Percentiles rank a stretch among this genome's conserved stretches.
Evolutionary conservation across 2,797 vertebrate species (phyloP).

Genomic region (Sebastes aleutianus): DNA sequence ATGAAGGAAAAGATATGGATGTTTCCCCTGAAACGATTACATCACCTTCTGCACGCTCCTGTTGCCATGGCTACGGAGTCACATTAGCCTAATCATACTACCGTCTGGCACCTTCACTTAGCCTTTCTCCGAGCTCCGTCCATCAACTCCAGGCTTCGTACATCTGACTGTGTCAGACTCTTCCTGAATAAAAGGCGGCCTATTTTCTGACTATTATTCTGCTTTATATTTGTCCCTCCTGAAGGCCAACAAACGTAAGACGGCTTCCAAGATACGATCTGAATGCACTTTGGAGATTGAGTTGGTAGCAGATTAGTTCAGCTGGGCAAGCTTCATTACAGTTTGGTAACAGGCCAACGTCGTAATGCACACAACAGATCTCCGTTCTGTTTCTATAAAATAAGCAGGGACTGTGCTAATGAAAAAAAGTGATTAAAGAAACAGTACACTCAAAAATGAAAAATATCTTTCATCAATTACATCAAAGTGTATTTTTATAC

Average conservation of each 20-base stretch:
- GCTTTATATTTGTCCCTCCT: too few species aligned
- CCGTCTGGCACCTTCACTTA: constrained; percentile 56
- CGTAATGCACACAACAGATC: background rate
- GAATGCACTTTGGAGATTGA: background rate
- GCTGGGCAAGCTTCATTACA: background rate
- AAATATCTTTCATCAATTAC: background rate
- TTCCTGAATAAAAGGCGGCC: background rate
- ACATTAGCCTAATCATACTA: constrained; percentile 54
- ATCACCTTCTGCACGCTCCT: constrained; percentile 59
- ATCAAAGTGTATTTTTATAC: background rate
- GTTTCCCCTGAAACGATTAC: constrained; percentile 56
- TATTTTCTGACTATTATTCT: background rate
- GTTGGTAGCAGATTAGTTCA: background rate
- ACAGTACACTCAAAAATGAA: background rate
- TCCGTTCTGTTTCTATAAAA: background rate
- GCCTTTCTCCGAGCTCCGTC: constrained; percentile 12
- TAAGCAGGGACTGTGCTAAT: background rate
- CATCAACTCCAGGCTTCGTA: background rate
- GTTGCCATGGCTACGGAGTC: constrained; percentile 71
- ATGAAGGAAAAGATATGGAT: constrained; percentile 25
- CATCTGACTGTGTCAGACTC: background rate
- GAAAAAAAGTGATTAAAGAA: background rate
- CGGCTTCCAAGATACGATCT: background rate
- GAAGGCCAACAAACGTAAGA: background rate
- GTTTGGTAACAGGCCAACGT: background rate